Evolutionary conservation across 1,140 invertebrate genomes (phyloP), one percentile per base, ranked within the genome.

Genomic region (Steinernema khuongi): DNA sequence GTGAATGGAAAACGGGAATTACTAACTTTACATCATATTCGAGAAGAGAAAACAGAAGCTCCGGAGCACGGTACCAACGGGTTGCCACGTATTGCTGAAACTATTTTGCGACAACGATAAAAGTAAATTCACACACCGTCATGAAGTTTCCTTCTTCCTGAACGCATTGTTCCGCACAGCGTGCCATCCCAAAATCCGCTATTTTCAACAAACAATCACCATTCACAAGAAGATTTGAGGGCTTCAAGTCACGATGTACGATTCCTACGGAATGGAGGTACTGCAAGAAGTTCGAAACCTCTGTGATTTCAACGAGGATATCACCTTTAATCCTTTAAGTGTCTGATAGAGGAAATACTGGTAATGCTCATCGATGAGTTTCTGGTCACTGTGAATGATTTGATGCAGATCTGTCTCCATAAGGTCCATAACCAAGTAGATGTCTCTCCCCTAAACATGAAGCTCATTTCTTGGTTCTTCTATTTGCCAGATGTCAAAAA

Each of bases 31-130:
- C 75, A 31, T 77, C 76, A 43, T 78, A 78, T 92, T 96, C 2
- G 93, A 96, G 87, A 97, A 99, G 87, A 94, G 88, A 86, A 28
- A 99, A 90, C 93, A 99, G 97, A 68, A 99, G 97, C 89, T 99
- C 96, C 22, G 96, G 96, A 31, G 89, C 89, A 69, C 89, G 31
- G 71, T 77, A 77, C 76, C 76, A 77, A 4, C 76, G 33, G 18
- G 76, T 77, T 11, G 76, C 70, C 26, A 77, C 76, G 33, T 77
- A 77, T 76, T 77, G 74, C 76, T 77, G 31, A 66, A 77, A 60
- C 31, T 0, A 30, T 18, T 50, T 0, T 41, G n/a, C 36, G 36
- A 41, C 7, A 41, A 11, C 7, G 36, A 41, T 41, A n/a, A 41
- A 11, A 41, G n/a, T 7, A 41, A 75, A 67, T 33, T 29, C 41